Conservation (phyloP, 2,797 vertebrate genomes). For the Paedocypris micromegethes region DNA sequence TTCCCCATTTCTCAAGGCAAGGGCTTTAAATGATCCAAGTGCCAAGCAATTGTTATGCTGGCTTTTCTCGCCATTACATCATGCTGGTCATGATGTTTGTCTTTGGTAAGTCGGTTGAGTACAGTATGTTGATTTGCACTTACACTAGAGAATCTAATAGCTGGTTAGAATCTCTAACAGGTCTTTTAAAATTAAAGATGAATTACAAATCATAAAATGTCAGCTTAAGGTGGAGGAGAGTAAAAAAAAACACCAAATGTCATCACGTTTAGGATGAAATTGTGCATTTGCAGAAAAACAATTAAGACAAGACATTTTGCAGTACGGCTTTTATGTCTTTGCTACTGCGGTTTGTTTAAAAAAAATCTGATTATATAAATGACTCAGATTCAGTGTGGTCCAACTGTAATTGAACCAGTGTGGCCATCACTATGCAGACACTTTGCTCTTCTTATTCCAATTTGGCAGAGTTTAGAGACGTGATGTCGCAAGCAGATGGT, state of each 20-base stretch:
- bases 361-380: constrained; percentile 28
- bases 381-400: constrained; percentile 22
- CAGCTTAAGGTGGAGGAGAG: constrained; percentile 10
- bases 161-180: constrained; percentile 47
- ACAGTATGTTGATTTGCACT: constrained; percentile 37
- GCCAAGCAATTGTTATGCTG: not conserved
- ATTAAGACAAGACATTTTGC: constrained; percentile 14
- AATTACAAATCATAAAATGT: constrained; percentile 28
- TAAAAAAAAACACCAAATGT: constrained; percentile 13
- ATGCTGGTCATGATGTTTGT: not conserved
- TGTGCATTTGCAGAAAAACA: no score
- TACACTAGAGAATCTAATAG: constrained; percentile 41
- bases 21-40: not conserved
- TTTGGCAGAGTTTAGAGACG: constrained; percentile 29
- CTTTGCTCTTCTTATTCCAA: constrained; percentile 30
- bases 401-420: constrained; percentile 18
- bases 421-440: constrained; percentile 10
- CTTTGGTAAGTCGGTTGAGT: constrained; percentile 25
- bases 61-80: not conserved
- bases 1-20: not conserved
- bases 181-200: constrained; percentile 39
- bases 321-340: constrained; percentile 12
- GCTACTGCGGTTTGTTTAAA: constrained; percentile 29
- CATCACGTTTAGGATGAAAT: no score
- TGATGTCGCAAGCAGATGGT: constrained; percentile 30